Evolutionary conservation across 1,140 invertebrate species (phyloP), one percentile per base, ranked within the genome.

Genomic region (Euglossa dilemma): DNA sequence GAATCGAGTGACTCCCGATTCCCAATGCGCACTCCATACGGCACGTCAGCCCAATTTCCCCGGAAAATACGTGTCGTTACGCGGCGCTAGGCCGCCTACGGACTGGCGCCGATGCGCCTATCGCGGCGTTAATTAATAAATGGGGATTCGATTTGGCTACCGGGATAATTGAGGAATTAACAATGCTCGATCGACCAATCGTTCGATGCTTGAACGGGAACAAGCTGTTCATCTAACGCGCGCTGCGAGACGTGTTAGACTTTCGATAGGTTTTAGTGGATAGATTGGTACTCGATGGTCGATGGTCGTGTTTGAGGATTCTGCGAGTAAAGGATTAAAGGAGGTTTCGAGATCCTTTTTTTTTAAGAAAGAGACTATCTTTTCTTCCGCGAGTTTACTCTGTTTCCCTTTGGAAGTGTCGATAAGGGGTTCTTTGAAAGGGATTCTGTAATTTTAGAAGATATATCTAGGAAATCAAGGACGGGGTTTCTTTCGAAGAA

Each of bases 1-100:
- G 77, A 84, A 87, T 87, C 85, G 82, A 84, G 67, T 86, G 87
- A 89, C 72, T 89, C 72, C 66, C 84, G 84, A 89, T 79, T 88
- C 87, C 80, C 87, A 83, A 80, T 83, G 84, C 85, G 79, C 77
- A 76, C 77, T 80, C 67, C 69, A 50, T 57, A 66, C 84, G 16
- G 77, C 84, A 72, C 69, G 87, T 88, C 87, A 80, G 87, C 73
- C 80, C 72, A 88, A 88, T 88, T 89, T 88, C 79, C 52, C 64
- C 59, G 71, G 86, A 79, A 87, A 89, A 87, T 87, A 80, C 86
- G 86, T 82, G 86, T 85, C 83, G 79, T 78, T 74, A 72, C 50
- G 63, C 76, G 66, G 74, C 12, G 56, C 66, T 18, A n/a, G 72
- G 20, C 45, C 36, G n/a, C 59, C 72, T 59, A n/a, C 43, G 57